Evolutionary conservation across 1,140 invertebrate species (phyloP), one percentile per base, ranked within the genome.

Genomic region (Parasteatoda tepidariorum): DNA sequence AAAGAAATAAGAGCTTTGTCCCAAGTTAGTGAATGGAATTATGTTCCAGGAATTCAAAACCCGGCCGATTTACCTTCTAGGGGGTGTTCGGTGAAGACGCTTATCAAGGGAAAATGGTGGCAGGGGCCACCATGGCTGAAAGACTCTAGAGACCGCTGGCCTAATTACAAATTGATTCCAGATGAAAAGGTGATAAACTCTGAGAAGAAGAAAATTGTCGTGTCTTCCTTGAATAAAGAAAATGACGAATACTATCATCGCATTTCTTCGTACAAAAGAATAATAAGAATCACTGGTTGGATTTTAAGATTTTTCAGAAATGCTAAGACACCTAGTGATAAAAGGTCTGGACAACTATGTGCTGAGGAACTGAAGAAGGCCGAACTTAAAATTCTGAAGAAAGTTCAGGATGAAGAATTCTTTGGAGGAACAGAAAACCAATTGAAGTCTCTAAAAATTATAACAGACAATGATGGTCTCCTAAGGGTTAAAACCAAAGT

Each of bases 191-290:
- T 41, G n/a, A 4, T 67, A 15, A 38, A 67, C n/a, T 6, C 24
- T 22, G 34, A 38, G 31, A 67, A 1, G 24, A 67, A 67, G 64
- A 67, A 67, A 67, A 67, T 24, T 22, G 18, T 67, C 2, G 34
- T 67, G 38, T 67, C 64, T 5, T 38, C 64, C 6, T 38, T 67
- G 6, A 67, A 67, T 67, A 67, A 67, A 28, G 18, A 64, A 31
- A 64, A 31, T 33, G 34, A 38, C 22, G 31, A 67, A 38, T 38
- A n/a, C 38, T 67, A 67, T 22, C 34, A 41, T 2, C 3, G 3
- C 5, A 67, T 67, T 38, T 67, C 33, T 30, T 31, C 61, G 7
- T 64, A 30, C 28, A 64, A 64, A 28, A 64, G 1, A 2, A 67
- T 31, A 1, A 30, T 30, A 38, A 30, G 64, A 41, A 41, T 41